phyloP scores from a whole-genome alignment of 1,140 invertebrate genomes.

The Brachystomella parvula region DNA sequence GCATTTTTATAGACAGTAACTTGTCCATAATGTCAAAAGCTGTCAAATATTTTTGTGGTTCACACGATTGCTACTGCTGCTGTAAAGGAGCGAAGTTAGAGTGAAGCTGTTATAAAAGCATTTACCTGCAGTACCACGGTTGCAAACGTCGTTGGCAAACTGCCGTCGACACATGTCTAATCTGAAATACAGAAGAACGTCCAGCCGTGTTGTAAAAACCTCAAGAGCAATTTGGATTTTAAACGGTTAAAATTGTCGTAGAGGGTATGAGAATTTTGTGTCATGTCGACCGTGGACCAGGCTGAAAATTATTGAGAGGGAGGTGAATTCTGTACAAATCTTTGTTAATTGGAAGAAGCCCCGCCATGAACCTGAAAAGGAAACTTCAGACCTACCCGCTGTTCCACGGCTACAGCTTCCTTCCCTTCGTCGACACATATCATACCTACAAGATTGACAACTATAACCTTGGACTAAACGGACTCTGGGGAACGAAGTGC shows the following conservation, averaged over 20 bases:
- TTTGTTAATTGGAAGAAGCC: too few species aligned
- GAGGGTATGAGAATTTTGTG: too few species aligned
- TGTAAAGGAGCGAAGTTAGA: background rate
- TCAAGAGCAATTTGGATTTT: constrained; percentile 10
- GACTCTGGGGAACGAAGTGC: background rate
- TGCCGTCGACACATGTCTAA: constrained; percentile 96
- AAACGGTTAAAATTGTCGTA: too few species aligned
- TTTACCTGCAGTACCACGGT: constrained; percentile 93
- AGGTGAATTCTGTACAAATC: too few species aligned
- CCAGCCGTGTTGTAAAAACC: too few species aligned
- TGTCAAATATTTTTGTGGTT: too few species aligned
- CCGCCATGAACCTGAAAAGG: constrained; percentile 20
- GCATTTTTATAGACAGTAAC: background rate
- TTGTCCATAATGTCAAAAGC: constrained; percentile 2
- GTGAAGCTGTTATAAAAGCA: background rate
- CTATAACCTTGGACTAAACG: constrained; percentile 15
- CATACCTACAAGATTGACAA: constrained; percentile 63
- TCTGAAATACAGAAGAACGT: constrained; percentile 56
- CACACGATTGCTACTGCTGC: constrained; percentile 41
- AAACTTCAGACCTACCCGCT: constrained; percentile 63
- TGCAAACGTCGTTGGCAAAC: constrained; percentile 88
- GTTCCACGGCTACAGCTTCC: constrained; percentile 92
- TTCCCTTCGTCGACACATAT: constrained; percentile 89
- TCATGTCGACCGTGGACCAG: too few species aligned
- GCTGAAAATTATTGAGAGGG: too few species aligned